Evolutionary conservation across 2,113 vertebrate genomes (phyloP), one percentile per base, ranked within the genome.

Genomic region (Boleophthalmus pectinirostris): DNA sequence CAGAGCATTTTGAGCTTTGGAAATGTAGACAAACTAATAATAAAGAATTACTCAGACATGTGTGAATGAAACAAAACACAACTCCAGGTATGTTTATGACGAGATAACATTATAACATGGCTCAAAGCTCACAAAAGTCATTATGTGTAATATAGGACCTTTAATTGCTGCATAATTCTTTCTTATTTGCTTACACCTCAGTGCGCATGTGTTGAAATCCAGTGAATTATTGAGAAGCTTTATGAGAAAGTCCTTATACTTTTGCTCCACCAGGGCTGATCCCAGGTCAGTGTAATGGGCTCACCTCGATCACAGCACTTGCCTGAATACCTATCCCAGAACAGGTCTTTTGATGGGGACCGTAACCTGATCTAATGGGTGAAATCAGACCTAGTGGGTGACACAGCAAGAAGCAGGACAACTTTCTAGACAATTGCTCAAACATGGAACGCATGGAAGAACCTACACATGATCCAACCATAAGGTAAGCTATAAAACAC

Each of bases 351-450:
- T 49, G n/a, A 20, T 65, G 63, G 61, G 67, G 76, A 63, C 57
- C 43, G 90, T 82, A 92, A 92, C 85, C 45, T 20, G 91, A 92
- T 88, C 47, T 77, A 51, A 49, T 1, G n/a, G 79, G 80, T 74
- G 85, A 84, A 84, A 81, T 75, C 13, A 63, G 56, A 49, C 75
- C 20, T 82, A 85, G 90, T 89, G 70, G 82, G 80, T 91, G 75
- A 90, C 90, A 90, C 91, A 23, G 70, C 68, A 33, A 56, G 51
- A 66, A 80, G 71, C 79, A 72, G 70, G 76, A 53, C 70, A 14
- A 18, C 58, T 61, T 20, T 64, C 56, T 73, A 70, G 20, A 21
- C 20, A 49, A 65, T 70, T 15, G 66, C 23, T 24, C 12, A 70
- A 69, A 49, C 75, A 85, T 85, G 77, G 69, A 77, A 57, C 16